These are phyloP conservation scores for Lasioglossum figueresi DNA, from an alignment of 2,888 invertebrate species.

Conservation along the genomic window DNA sequence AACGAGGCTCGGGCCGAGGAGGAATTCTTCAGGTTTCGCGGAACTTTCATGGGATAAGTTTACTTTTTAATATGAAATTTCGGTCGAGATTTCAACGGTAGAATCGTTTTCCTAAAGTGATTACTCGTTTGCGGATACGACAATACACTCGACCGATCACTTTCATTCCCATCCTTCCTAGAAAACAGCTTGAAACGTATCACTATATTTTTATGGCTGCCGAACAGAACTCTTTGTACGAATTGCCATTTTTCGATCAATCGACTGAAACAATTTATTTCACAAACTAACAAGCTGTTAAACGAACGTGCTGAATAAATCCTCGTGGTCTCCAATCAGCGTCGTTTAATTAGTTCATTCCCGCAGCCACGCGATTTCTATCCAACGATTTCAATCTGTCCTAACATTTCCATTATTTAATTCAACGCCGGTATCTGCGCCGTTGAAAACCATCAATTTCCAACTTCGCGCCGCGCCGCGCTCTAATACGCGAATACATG, in stretches of 20 bases:
- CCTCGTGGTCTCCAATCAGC: too few species aligned
- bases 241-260: neutral
- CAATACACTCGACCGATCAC: neutral
- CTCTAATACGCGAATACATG: neutral
- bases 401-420: neutral
- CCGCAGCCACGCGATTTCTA: neutral
- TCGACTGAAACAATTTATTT: too few species aligned
- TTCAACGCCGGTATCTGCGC: neutral
- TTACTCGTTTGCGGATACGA: neutral
- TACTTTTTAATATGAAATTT: slow-evolving; percentile 5
- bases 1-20: neutral
- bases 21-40: neutral
- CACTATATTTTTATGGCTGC: neutral
- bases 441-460: neutral
- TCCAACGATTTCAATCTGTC: neutral
- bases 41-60: neutral
- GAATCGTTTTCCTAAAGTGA: neutral
- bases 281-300: neutral
- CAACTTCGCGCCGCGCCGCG: neutral
- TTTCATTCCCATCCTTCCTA: neutral
- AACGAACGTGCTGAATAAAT: too few species aligned
- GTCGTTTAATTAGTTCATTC: neutral
- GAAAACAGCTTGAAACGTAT: neutral
- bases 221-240: neutral
- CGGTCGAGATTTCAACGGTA: neutral